Base-by-base conservation (phyloP, 2,888 invertebrate species). In the Melanargia galathea region DNA sequence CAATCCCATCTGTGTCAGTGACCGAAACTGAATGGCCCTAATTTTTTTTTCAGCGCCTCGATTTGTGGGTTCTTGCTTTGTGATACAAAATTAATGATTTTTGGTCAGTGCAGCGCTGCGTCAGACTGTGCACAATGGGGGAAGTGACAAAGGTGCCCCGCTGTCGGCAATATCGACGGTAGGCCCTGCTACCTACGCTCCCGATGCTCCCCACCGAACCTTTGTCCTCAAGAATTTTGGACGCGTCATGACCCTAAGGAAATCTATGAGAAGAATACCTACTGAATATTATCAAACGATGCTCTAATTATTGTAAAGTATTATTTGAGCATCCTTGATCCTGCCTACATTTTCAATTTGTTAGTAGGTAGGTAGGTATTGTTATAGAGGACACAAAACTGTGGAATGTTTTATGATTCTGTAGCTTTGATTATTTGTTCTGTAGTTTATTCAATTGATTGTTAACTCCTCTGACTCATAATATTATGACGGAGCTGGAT, bases 51-150 rank as follows among this genome's bases (percentile, higher is more conserved):
- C 85, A 85, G 82, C 70, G 75, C 77, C 83, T 87, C 88, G 86
- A 89, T 89, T 88, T 89, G 90, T 90, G 91, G 86, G 90, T 89
- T 88, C 90, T 82, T 79, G 87, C 90, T 89, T 91, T 91, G 91
- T 90, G 89, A 82, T 89, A 84, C 80, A 86, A 87, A 90, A 91
- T 91, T 91, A 91, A 91, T 91, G 91, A 90, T 90, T 91, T 90
- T 87, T 86, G 86, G 90, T 86, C 89, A 87, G 87, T 82, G 84
- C 85, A 83, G 78, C 79, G 82, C 79, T 78, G 81, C 82, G 82
- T 81, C 81, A 77, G 82, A 76, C n/a, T n/a, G 81, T 70, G 73
- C 79, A 90, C 89, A 90, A 90, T 84, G 78, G 84, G 55, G 55
- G 62, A 76, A 84, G 82, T 85, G 87, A 91, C 91, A 91, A 91